A percentile compares a stretch with the other conserved stretches of the same genome.
Conservation (phyloP, 2,113 vertebrate species). For the Diglossa brunneiventris region DNA sequence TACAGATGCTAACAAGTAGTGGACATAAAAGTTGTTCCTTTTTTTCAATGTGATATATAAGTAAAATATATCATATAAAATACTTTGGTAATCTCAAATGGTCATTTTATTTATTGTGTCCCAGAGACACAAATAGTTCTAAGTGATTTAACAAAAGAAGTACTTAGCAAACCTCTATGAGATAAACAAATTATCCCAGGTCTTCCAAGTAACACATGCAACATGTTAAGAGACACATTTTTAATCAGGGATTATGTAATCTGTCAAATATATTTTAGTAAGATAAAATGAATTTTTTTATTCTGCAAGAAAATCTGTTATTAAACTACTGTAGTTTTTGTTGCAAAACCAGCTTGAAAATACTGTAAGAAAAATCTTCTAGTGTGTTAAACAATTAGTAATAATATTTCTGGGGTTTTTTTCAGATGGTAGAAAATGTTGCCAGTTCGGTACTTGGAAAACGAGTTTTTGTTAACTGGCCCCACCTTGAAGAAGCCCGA, state of each 20-base stretch:
- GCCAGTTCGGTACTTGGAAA: constrained; percentile 82
- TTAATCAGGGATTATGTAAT: not conserved
- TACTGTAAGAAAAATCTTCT: not conserved
- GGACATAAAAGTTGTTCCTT: not conserved
- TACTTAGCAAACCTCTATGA: not conserved
- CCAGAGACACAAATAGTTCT: not conserved
- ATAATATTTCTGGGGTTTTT: not conserved
- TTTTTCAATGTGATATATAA: not conserved
- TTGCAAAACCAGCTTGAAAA: not conserved
- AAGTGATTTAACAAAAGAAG: not conserved
- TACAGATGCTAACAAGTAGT: not conserved
- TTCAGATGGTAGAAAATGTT: constrained; percentile 83
- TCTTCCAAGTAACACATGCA: not conserved
- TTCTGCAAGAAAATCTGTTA: not conserved
- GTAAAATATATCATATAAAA: not conserved
- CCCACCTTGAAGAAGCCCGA: constrained; percentile 95
- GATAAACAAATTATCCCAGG: not conserved
- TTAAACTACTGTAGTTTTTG: not conserved
- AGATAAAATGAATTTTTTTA: not conserved
- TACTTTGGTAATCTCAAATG: not conserved
- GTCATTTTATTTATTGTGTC: not conserved
- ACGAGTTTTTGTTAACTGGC: constrained; percentile 94
- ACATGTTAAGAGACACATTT: not conserved
- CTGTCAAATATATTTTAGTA: not conserved
- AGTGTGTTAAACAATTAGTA: not conserved